Evolutionary conservation across 2,797 vertebrate genomes (phyloP).

Genomic region (Meriones psammophilus): DNA sequence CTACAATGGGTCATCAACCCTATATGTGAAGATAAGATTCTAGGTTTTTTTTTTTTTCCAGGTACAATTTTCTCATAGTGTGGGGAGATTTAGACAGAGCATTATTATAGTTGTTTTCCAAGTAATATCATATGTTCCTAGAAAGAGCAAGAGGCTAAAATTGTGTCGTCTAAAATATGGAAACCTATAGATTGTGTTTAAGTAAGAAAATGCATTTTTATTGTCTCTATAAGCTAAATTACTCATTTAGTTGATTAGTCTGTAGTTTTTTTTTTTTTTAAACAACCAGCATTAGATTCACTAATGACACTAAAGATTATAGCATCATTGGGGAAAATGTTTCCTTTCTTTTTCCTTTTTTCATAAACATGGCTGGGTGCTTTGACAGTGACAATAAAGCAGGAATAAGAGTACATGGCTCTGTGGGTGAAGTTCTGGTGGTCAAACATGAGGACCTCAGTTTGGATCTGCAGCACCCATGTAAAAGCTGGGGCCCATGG

Average conservation of each 20-base stretch:
- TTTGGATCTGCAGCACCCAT: too few species aligned
- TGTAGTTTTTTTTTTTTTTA: background rate
- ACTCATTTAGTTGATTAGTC: background rate
- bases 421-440: too few species aligned
- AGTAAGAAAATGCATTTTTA: slow-evolving; percentile 11
- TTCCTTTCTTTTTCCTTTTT: background rate
- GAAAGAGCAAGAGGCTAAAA: slow-evolving; percentile 29
- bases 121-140: background rate
- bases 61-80: background rate
- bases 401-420: too few species aligned
- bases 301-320: background rate
- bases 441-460: too few species aligned
- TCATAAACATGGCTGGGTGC: background rate
- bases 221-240: background rate
- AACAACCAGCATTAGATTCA: background rate
- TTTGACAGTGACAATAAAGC: background rate
- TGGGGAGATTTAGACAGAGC: background rate
- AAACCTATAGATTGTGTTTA: slow-evolving; percentile 5
- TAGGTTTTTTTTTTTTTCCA: background rate
- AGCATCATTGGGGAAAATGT: background rate
- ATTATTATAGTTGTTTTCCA: background rate
- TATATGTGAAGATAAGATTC: background rate
- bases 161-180: background rate
- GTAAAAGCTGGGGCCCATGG: too few species aligned
- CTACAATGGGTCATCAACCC: background rate